Conservation (phyloP, 2,888 invertebrate species). For the Cantharis flavilabris region DNA sequence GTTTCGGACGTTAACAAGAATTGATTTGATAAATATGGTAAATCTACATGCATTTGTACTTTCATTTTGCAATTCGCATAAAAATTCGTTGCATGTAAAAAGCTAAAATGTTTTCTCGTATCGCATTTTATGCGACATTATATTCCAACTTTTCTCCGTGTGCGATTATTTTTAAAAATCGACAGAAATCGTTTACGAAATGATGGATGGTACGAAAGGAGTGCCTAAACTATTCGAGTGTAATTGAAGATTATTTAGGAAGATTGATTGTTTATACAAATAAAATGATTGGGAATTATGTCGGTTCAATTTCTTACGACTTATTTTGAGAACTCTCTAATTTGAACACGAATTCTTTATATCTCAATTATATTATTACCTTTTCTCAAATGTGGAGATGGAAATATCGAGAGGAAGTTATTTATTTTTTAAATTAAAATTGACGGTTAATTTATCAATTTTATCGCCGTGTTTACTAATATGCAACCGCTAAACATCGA, state of each 20-base stretch:
- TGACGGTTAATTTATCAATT: background rate
- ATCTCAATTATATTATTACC: background rate
- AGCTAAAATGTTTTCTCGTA: background rate
- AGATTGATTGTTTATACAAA: background rate
- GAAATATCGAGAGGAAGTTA: background rate
- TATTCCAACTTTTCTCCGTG: background rate
- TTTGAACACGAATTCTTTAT: background rate
- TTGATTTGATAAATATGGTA: conserved; percentile 13
- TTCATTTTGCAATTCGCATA: conserved; percentile 12
- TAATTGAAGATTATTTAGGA: background rate
- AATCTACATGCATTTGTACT: conserved; percentile 14
- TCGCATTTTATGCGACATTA: background rate
- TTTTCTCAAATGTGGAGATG: background rate
- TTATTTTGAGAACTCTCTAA: background rate
- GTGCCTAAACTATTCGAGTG: background rate
- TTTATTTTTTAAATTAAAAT: background rate
- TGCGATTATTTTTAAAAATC: background rate
- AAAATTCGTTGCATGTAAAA: background rate
- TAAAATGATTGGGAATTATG: background rate
- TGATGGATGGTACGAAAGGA: background rate
- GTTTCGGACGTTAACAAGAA: background rate
- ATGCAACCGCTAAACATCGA: background rate
- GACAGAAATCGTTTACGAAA: background rate
- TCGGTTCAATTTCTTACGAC: background rate
- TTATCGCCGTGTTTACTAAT: background rate